These are phyloP conservation scores for Harlomillsia oculata DNA, from an alignment of 1,140 invertebrate genomes.

Conservation along the genomic window DNA sequence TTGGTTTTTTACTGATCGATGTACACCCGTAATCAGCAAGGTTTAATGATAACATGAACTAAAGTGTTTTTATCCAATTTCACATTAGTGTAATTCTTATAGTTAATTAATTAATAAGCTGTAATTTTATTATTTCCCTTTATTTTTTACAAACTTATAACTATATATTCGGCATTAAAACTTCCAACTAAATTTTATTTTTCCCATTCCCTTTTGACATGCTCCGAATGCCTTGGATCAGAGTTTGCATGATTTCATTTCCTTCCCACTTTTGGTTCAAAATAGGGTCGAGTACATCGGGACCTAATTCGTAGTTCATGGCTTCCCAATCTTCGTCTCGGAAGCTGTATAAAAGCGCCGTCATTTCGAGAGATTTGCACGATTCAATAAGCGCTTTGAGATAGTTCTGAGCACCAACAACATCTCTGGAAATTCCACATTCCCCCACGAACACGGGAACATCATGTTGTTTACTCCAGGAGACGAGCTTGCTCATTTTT, in stretches of 20 bases:
- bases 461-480: slow-evolving; percentile 8
- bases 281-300: not conserved
- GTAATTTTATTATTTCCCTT: no score
- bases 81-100: no score
- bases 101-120: no score
- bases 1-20: no score
- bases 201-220: no score
- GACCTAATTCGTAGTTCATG: slow-evolving; percentile 26
- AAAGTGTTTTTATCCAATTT: no score
- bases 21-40: no score
- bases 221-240: not conserved
- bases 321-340: slow-evolving; percentile 23
- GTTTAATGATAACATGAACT: no score
- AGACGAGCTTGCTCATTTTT: not conserved
- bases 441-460: slow-evolving; percentile 20
- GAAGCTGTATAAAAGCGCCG: slow-evolving; percentile 18
- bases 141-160: no score
- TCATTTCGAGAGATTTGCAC: slow-evolving; percentile 5
- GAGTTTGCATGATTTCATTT: not conserved
- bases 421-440: slow-evolving; percentile 26
- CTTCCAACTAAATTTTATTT: no score
- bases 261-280: not conserved
- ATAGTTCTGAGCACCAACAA: slow-evolving; percentile 8
- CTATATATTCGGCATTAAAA: no score
- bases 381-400: slow-evolving; percentile 1